Evolutionary conservation across 2,113 vertebrate genomes (phyloP).

Genomic region (Thermophis baileyi): DNA sequence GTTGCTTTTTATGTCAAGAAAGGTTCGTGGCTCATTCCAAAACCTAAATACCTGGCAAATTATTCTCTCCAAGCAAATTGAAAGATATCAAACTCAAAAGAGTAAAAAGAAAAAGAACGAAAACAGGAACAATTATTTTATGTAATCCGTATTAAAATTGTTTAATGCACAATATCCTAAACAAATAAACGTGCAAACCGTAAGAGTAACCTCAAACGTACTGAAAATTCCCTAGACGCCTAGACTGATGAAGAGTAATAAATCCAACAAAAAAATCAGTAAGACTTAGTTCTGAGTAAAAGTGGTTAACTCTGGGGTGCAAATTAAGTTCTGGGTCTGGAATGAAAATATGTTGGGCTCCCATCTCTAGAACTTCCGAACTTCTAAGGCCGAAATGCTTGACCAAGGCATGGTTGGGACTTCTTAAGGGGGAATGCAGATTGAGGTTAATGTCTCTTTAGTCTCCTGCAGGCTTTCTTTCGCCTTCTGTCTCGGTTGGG

Average conservation of each 20-base stretch:
- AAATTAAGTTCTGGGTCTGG: background rate
- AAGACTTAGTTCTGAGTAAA: background rate
- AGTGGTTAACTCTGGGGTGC: background rate
- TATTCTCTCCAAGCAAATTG: background rate
- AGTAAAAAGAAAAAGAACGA: background rate
- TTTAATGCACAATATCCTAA: background rate
- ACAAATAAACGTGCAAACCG: background rate
- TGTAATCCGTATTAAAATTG: background rate
- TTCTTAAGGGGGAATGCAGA: background rate
- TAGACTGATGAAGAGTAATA: background rate
- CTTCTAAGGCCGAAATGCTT: background rate
- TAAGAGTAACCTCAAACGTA: background rate
- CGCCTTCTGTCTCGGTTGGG: background rate
- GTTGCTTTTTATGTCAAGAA: background rate
- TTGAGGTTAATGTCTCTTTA: background rate
- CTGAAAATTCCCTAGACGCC: background rate
- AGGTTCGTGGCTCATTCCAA: too few species aligned
- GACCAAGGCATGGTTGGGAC: background rate
- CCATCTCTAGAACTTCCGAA: background rate
- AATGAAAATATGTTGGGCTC: too few species aligned
- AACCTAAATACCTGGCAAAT: background rate
- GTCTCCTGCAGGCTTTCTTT: background rate
- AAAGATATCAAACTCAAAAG: background rate
- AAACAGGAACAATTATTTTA: background rate
- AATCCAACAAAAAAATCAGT: background rate